Base-by-base conservation (phyloP, 2,113 vertebrate genomes). In the Bungarus multicinctus region DNA sequence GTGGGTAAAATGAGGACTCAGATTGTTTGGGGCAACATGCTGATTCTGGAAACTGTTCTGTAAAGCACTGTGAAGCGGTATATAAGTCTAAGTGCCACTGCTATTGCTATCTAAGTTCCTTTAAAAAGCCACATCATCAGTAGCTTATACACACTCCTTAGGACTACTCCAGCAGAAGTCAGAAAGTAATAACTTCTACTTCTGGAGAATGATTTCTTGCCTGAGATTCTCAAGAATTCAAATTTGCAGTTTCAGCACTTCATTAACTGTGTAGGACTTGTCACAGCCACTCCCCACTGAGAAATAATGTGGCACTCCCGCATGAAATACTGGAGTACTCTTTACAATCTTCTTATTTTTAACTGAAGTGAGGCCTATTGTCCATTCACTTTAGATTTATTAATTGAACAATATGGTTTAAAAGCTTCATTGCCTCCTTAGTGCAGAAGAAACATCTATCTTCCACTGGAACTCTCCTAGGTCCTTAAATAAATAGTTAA, bases 381-480 rank as follows among this genome's bases (percentile, higher is more conserved):
- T 1, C 27, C 9, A 30, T 69, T 5, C 52, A 74, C 2, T 89
- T 45, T 23, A 81, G 16, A 55, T 22, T 12, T 4, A 5, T 16
- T 22, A 87, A 50, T 16, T 25, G n/a, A 89, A 34, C 57, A 39
- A 22, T 52, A 53, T 47, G 39, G 22, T 4, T 91, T n/a, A 45
- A n/a, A 27, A 34, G 54, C 14, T 53, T 39, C 11, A 12, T 92
- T 58, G 47, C 22, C 45, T 53, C 91, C 52, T 27, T 39, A 55
- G 12, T 89, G 27, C 39, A 50, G 43, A 93, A 89, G 88, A 85
- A 58, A 89, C 53, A 85, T 58, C 92, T 93, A 74, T 30, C 8
- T 85, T 89, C 53, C 34, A 85, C 58, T 27, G 43, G 92, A 93
- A 54, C 54, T 89, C 53, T 93, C 92, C 88, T 58, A 20, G 88